Evolutionary conservation across 2,113 vertebrate genomes (phyloP).

Genomic region (Plestiodon gilberti): DNA sequence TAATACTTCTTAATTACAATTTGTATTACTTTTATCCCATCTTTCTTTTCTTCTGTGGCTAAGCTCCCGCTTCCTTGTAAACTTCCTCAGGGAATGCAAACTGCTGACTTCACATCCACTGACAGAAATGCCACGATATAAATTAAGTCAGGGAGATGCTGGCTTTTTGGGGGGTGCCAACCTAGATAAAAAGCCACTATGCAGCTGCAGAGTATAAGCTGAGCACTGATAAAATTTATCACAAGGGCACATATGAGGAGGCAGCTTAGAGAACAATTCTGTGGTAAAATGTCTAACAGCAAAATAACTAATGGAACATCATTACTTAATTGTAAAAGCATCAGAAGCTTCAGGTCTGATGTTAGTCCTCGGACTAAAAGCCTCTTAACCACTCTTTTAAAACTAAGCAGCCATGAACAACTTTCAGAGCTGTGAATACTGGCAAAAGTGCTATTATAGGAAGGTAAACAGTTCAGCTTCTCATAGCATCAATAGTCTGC

Average conservation of each 20-base stretch:
- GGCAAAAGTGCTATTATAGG: neutral
- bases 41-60: conserved; percentile 75
- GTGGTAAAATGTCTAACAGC: conserved; percentile 74
- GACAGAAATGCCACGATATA: conserved; percentile 74
- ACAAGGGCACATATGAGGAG: conserved; percentile 63
- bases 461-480: neutral
- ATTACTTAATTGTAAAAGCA: conserved; percentile 38
- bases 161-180: conserved; percentile 45
- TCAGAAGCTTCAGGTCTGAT: neutral
- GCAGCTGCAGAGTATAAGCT: conserved; percentile 59
- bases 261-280: conserved; percentile 57
- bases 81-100: conserved; percentile 75
- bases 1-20: conserved; percentile 56
- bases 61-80: conserved; percentile 73
- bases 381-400: neutral
- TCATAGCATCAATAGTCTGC: neutral
- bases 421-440: neutral
- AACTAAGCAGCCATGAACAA: conserved; percentile 1
- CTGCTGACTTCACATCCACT: conserved; percentile 81
- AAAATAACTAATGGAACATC: conserved; percentile 53
- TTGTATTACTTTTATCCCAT: conserved; percentile 76
- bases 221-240: conserved; percentile 82
- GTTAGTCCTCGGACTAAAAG: conserved; percentile 12
- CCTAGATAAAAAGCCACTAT: conserved; percentile 79
- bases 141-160: conserved; percentile 65